These are phyloP conservation scores for Scelioninae gen. 2 DNA, from an alignment of 2,888 invertebrate species.

Conservation along the genomic window DNA sequence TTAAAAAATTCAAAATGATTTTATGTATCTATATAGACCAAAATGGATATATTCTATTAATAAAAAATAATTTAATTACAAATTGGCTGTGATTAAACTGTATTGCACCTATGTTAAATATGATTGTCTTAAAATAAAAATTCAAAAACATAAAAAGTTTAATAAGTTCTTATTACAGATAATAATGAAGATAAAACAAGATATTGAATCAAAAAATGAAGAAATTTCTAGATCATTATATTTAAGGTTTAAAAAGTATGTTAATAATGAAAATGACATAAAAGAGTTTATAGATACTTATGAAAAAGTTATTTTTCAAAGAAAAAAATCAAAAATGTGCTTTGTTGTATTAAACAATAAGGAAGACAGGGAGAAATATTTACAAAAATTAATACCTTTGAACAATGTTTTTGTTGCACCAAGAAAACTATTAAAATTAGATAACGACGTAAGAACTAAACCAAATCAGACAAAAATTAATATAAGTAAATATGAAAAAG, in stretches of 20 bases:
- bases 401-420: constrained; percentile 23
- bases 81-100: too few species aligned
- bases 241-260: constrained; percentile 19
- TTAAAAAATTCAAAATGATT: too few species aligned
- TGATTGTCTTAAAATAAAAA: too few species aligned
- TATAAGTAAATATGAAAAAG: too few species aligned
- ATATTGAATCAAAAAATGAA: constrained; percentile 30
- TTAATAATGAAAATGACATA: constrained; percentile 18
- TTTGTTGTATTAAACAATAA: constrained; percentile 32
- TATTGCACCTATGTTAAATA: too few species aligned
- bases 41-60: too few species aligned
- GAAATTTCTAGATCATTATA: constrained; percentile 34
- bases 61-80: too few species aligned
- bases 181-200: constrained; percentile 8
- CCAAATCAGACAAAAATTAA: too few species aligned
- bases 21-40: too few species aligned
- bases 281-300: constrained; percentile 17
- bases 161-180: neutral
- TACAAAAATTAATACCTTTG: constrained; percentile 11
- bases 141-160: too few species aligned
- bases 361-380: constrained; percentile 11
- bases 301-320: constrained; percentile 21
- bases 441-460: neutral
- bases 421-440: neutral
- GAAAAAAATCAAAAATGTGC: constrained; percentile 18